phyloP scores from a whole-genome alignment of 2,113 vertebrate genomes.

The Rhegmatorhina hoffmannsi region DNA sequence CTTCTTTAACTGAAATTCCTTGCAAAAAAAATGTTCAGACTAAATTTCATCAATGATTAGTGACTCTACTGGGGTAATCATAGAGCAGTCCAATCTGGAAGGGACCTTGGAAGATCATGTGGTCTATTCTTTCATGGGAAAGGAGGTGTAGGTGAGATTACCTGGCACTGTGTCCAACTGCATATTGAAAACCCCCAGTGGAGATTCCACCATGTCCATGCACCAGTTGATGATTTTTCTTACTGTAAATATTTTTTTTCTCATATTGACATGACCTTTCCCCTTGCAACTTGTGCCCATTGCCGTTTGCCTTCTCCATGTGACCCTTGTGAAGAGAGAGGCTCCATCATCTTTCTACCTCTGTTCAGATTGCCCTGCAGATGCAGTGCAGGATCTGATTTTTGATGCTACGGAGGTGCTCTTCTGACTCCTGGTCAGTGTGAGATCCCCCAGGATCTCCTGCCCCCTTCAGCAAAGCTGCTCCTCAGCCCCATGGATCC shows the following conservation, averaged over 20 bases:
- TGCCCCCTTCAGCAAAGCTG: neutral
- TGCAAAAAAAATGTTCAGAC: neutral
- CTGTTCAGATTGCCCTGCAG: neutral
- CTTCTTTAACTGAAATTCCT: neutral
- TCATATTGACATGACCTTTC: neutral
- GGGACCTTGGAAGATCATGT: fast-evolving
- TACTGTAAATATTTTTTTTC: neutral
- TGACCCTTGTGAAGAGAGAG: neutral
- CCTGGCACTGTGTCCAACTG: neutral
- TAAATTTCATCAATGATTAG: neutral
- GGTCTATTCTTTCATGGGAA: neutral
- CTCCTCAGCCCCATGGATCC: neutral
- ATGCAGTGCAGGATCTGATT: neutral
- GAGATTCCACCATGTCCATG: neutral
- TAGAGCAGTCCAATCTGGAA: neutral
- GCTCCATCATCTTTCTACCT: neutral
- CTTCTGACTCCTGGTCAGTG: neutral
- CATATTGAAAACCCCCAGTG: neutral
- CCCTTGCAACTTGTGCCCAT: neutral
- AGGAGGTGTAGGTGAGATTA: neutral
- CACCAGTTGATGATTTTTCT: neutral
- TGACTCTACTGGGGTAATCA: neutral
- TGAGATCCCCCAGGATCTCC: neutral
- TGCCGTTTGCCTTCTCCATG: neutral
- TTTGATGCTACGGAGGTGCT: neutral